Evolutionary conservation across 1,140 invertebrate species (phyloP).

Genomic region (Gerris buenoi): DNA sequence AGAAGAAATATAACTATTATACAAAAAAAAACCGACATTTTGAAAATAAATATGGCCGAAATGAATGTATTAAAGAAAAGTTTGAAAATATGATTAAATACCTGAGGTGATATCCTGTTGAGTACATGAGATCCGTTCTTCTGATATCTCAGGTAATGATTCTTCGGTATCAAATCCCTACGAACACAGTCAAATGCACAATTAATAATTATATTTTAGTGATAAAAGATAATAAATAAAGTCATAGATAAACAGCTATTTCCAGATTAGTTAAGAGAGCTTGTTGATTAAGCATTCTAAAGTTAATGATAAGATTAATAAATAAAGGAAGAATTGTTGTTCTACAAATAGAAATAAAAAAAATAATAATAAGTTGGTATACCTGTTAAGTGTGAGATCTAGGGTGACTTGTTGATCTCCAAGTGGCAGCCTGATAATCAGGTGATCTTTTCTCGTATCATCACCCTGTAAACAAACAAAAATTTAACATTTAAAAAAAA

Average conservation of each 20-base stretch:
- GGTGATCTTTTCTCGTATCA: neutral
- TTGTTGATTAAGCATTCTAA: too few species aligned
- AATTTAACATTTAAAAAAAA: neutral
- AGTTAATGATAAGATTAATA: too few species aligned
- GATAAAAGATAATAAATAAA: too few species aligned
- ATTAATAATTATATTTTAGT: too few species aligned
- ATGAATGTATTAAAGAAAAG: too few species aligned
- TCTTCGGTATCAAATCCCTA: slow-evolving; percentile 52
- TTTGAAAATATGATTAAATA: slow-evolving; percentile 30
- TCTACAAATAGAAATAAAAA: neutral
- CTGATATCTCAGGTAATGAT: slow-evolving; percentile 58
- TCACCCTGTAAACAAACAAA: neutral
- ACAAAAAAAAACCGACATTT: too few species aligned
- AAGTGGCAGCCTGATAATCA: neutral
- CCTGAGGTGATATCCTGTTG: slow-evolving; percentile 42
- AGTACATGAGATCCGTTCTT: slow-evolving; percentile 45
- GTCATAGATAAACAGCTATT: too few species aligned
- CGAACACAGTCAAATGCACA: too few species aligned
- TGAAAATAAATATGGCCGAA: too few species aligned
- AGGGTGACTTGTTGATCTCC: neutral
- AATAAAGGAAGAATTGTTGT: too few species aligned
- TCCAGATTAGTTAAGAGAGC: too few species aligned
- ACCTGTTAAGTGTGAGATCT: neutral
- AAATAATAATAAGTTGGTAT: neutral
- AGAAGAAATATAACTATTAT: too few species aligned